Base-by-base conservation (phyloP, 1,140 invertebrate genomes). In the Rhizoglyphus robini region DNA sequence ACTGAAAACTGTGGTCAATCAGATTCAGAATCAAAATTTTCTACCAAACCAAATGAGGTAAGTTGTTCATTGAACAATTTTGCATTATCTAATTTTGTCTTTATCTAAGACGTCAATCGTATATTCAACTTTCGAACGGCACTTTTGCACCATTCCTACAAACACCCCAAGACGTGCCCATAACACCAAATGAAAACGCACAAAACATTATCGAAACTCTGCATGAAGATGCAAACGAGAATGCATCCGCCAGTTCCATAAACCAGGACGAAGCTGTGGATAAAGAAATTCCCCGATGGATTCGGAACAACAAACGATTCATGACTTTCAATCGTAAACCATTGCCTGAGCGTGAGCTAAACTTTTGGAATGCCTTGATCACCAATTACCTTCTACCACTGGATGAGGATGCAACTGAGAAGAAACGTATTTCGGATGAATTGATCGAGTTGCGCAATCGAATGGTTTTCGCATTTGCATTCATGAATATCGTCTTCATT, bases 231-330 rank as follows among this genome's bases (percentile, higher is more conserved):
- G 15, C n/a, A 5, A 38, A 59, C 4, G 8, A 5, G 25, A 27
- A 18, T 46, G 1, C 31, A 23, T 69, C 63, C 11, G 54, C 63
- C 0, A 62, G 65, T 1, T 62, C 65, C 31, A 65, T 66, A 47
- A 63, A 67, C 48, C 63, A 65, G 15, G 59, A 69, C 2, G 15
- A 13, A 32, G 13, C n/a, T 2, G 32, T 11, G 15, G 0, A 86
- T 88, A 64, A 77, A 96, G 31, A 86, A 88, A 66, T 88, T 90
- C 72, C 89, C 90, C 38, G 87, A 90, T 64, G 63, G 63, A 25
- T 49, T 1, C 1, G 41, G 15, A 48, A 92, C n/a, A 88, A 64
- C 27, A 8, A 48, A 23, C 38, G 27, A 49, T 32, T 64, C 1
- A 51, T 32, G 11, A 49, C 38, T 15, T 64, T 48, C 23, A n/a